Evolutionary conservation across 2,797 vertebrate genomes (phyloP).

Genomic region (Diglossa cyanea): DNA sequence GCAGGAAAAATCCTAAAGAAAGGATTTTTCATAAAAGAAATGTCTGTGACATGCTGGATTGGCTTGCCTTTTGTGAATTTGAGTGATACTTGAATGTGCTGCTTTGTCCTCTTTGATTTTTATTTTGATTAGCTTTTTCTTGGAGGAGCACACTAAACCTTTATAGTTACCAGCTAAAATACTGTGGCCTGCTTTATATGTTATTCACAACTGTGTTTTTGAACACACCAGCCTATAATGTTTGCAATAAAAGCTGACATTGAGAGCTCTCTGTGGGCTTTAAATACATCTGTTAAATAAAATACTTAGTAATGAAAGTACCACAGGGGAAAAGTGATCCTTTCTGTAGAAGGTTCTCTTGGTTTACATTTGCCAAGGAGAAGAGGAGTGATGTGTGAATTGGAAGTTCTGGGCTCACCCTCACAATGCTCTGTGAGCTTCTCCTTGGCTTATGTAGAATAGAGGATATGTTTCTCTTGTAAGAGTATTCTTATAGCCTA

Average conservation of each 20-base stretch:
- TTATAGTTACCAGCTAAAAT: slow-evolving; percentile 12
- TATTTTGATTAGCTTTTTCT: slow-evolving; percentile 21
- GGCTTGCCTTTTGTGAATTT: neutral
- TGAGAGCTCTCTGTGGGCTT: neutral
- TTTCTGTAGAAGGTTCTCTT: slow-evolving; percentile 10
- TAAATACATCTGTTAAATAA: slow-evolving; percentile 10
- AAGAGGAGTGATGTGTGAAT: slow-evolving; percentile 15
- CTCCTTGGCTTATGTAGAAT: neutral
- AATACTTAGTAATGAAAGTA: neutral
- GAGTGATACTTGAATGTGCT: slow-evolving; percentile 26
- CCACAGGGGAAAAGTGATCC: neutral
- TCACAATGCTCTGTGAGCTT: neutral
- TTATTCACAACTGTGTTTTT: neutral
- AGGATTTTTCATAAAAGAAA: too few species aligned
- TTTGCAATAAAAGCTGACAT: neutral
- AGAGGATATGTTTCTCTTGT: neutral
- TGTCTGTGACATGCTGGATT: neutral
- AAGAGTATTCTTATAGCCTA: neutral
- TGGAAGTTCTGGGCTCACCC: neutral
- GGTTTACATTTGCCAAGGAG: neutral
- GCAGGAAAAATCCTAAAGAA: too few species aligned
- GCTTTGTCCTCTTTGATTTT: slow-evolving; percentile 18
- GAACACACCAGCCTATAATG: neutral
- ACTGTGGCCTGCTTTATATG: neutral
- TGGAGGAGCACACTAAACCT: slow-evolving; percentile 16